Percentiles rank a stretch among this genome's conserved stretches.
phyloP scores from a whole-genome alignment of 2,113 vertebrate species.

The Microcebus tavaratra region DNA sequence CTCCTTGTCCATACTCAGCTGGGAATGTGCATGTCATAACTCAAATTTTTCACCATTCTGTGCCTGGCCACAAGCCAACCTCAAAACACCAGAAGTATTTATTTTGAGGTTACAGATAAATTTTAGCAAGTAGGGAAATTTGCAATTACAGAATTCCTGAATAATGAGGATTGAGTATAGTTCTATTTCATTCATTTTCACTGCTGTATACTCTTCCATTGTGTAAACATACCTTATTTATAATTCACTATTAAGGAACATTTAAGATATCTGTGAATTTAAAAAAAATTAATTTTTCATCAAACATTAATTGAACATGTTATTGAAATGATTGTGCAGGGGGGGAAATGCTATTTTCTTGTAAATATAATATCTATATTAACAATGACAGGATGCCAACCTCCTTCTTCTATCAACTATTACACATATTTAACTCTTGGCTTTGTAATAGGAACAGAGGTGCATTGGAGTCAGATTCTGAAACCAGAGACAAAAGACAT shows the following conservation, averaged over 20 bases:
- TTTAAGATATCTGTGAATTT: background rate
- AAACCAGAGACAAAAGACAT: background rate
- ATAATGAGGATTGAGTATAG: background rate
- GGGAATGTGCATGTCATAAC: fast-evolving
- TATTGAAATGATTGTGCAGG: background rate
- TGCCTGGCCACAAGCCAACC: background rate
- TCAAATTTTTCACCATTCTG: background rate
- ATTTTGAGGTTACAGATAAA: background rate
- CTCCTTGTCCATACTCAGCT: background rate
- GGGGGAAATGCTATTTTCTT: background rate
- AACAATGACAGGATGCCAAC: background rate
- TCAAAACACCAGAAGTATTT: background rate
- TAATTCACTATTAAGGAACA: background rate
- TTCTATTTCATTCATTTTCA: background rate
- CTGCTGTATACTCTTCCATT: background rate
- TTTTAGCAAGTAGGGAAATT: background rate
- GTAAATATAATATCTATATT: background rate
- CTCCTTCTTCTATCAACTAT: background rate
- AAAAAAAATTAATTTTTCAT: background rate
- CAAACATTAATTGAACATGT: background rate
- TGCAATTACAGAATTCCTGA: background rate
- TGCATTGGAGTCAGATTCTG: background rate
- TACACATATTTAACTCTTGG: background rate
- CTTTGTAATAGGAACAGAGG: background rate
- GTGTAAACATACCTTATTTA: background rate